A percentile compares a stretch with the other conserved stretches of the same genome.
Evolutionary conservation across 2,797 vertebrate species (phyloP).

Genomic region (Kryptopterus vitreolus): DNA sequence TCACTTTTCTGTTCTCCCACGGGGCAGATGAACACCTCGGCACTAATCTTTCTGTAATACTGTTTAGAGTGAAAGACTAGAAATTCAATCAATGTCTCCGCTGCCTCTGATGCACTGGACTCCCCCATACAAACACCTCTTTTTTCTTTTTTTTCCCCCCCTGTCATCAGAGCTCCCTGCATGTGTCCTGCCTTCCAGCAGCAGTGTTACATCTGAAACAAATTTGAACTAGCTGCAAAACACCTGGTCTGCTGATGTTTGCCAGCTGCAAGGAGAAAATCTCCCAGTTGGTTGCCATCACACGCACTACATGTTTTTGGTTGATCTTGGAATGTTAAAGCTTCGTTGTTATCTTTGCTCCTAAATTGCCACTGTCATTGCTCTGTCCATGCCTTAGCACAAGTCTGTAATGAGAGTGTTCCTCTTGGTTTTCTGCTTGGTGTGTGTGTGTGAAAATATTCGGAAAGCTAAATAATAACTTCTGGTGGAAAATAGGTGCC

Average conservation of each 20-base stretch:
- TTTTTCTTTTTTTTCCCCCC: no score
- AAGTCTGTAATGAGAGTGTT: conserved; percentile 5
- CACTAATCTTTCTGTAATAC: conserved; percentile 9
- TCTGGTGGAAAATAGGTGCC: conserved; percentile 26
- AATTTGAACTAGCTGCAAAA: conserved; percentile 50
- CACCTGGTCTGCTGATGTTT: conserved; percentile 47
- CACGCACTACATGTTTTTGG: conserved; percentile 31
- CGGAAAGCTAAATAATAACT: conserved; percentile 9
- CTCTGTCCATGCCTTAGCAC: not conserved
- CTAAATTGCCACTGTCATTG: conserved; percentile 17
- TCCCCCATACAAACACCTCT: conserved; percentile 18
- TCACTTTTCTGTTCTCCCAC: not conserved
- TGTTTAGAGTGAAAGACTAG: conserved; percentile 13
- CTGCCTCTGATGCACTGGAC: conserved; percentile 19
- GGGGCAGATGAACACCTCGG: not conserved
- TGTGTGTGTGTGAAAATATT: conserved; percentile 38
- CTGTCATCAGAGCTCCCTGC: conserved; percentile 22
- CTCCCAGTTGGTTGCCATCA: conserved; percentile 32
- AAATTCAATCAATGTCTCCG: not conserved
- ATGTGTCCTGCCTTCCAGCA: conserved; percentile 34
- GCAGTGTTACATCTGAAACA: conserved; percentile 40
- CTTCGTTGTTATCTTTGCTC: conserved; percentile 16
- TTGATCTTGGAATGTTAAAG: not conserved
- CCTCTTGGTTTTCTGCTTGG: conserved; percentile 22
- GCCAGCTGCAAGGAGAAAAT: conserved; percentile 45